Base-by-base conservation (phyloP, 2,797 vertebrate species). In the Nyctalus aviator region DNA sequence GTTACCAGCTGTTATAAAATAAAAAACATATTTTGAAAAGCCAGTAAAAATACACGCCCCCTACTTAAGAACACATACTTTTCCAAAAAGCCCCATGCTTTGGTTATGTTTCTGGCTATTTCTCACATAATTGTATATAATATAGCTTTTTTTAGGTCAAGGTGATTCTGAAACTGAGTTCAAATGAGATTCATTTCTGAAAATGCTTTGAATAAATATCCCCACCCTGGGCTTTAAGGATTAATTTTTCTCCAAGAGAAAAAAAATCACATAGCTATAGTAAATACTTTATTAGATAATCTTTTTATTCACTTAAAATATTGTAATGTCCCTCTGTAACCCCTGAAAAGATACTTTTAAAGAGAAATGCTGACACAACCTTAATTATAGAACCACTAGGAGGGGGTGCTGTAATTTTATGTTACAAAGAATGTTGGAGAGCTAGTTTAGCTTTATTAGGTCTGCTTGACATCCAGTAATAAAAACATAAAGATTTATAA, bases 401-500 rank as follows among this genome's bases (percentile, higher is more conserved):
- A 50, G 96, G 97, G 95, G 94, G 95, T 93, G 81, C 48, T 93
- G 13, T 97, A 95, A 98, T 98, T 98, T 98, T 97, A 97, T 94
- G 96, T 98, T 97, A 98, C 95, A 97, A 97, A 98, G 97, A 97
- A 98, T 93, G 94, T 95, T 94, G 96, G 90, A 95, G 62, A 97
- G 94, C 76, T 96, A 93, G 97, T 97, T 98, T 97, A 97, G 97
- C 98, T 98, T 98, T 98, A 98, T 98, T 98, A 98, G 96, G 97
- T 97, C 97, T 98, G 96, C 96, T 96, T 98, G 97, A 95, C 97
- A 91, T 97, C 97, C 96, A 97, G 97, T 97, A 98, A 98, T 98
- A 98, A 98, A 98, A 98, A 97, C 95, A 97, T 98, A 98, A 98
- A 98, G 97, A 98, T 98, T 98, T 98, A 97, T 94, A 97, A 98